A percentile compares a stretch with the other conserved stretches of the same genome.
phyloP scores from a whole-genome alignment of 92 coral and sea anemone species.

The Isaurus tuberculatus region DNA sequence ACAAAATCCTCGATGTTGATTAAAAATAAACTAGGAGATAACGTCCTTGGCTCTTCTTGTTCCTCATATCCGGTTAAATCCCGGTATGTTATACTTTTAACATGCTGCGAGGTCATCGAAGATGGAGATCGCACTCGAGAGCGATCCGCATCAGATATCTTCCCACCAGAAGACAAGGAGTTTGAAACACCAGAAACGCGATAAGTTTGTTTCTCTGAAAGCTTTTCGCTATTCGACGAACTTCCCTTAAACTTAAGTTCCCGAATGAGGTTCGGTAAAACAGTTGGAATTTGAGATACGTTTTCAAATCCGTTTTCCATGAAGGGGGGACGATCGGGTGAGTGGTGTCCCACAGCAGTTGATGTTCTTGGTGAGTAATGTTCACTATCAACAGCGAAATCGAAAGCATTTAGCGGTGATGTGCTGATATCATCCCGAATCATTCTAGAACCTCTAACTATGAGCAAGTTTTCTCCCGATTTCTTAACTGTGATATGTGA shows the following conservation, averaged over 20 bases:
- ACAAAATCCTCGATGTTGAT: slow-evolving; percentile 90
- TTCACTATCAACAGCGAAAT: slow-evolving; percentile 21
- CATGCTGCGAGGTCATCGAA: slow-evolving; percentile 68
- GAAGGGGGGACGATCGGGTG: slow-evolving; percentile 33
- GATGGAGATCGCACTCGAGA: slow-evolving; percentile 50
- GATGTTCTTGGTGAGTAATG: slow-evolving; percentile 59
- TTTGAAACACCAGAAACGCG: neutral
- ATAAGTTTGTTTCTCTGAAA: slow-evolving; percentile 8
- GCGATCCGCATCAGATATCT: neutral
- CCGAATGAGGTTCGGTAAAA: slow-evolving; percentile 64
- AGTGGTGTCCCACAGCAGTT: slow-evolving; percentile 53
- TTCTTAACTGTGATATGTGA: slow-evolving; percentile 11
- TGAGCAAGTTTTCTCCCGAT: neutral
- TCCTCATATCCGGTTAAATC: slow-evolving; percentile 10
- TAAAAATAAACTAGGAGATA: slow-evolving; percentile 63
- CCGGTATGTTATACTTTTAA: neutral
- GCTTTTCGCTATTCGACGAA: slow-evolving; percentile 21
- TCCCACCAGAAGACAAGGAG: slow-evolving; percentile 10
- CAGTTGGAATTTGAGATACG: slow-evolving; percentile 65
- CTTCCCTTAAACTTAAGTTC: slow-evolving; percentile 45
- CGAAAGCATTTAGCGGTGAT: slow-evolving; percentile 22
- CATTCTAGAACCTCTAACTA: neutral
- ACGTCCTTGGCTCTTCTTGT: slow-evolving; percentile 36
- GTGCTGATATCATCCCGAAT: neutral
- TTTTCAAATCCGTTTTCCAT: slow-evolving; percentile 54